Conservation (phyloP, 2,888 invertebrate genomes). For the Mechanitis messenoides region DNA sequence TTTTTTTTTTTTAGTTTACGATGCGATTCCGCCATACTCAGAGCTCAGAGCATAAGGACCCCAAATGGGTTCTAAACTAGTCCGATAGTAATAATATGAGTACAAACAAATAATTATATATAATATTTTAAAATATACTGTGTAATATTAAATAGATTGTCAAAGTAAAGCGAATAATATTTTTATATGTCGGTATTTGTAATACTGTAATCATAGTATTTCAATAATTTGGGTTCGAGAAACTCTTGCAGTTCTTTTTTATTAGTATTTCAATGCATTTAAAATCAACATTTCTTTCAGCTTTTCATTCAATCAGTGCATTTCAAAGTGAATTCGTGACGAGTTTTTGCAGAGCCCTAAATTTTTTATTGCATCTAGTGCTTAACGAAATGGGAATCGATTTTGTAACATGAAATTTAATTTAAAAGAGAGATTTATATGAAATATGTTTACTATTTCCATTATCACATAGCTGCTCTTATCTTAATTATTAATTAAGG, state of each 20-base stretch:
- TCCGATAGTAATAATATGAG: neutral
- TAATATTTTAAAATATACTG: neutral
- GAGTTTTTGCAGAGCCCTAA: constrained; percentile 2
- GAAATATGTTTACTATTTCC: neutral
- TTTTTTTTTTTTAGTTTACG: no score
- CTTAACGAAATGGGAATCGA: constrained; percentile 6
- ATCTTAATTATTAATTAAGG: no score
- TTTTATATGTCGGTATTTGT: neutral
- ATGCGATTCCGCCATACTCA: no score
- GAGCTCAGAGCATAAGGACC: no score
- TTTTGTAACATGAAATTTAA: neutral
- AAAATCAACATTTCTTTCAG: constrained; percentile 6
- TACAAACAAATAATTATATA: neutral
- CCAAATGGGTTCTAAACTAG: no score
- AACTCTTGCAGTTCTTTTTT: neutral
- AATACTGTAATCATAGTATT: neutral
- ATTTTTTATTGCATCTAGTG: constrained; percentile 4
- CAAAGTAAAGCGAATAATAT: neutral
- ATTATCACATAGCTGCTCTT: no score
- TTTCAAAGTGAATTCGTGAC: constrained; percentile 6
- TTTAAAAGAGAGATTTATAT: neutral
- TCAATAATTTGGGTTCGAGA: neutral
- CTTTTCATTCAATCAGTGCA: constrained; percentile 4
- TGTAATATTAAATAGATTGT: no score
- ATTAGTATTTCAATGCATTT: constrained; percentile 2